Evolutionary conservation across 2,888 invertebrate genomes (phyloP).

Genomic region (Sinotaia quadrata): DNA sequence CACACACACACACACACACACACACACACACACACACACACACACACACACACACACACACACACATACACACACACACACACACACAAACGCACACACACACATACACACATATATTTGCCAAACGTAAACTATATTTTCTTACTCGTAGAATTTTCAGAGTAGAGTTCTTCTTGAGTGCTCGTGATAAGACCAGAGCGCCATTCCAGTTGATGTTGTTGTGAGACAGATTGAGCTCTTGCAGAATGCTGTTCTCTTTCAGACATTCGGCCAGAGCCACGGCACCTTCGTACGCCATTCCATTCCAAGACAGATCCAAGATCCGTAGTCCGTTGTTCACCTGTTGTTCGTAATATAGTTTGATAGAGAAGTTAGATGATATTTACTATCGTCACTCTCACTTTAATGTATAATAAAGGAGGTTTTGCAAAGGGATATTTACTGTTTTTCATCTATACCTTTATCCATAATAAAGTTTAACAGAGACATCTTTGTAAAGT

Average conservation of each 20-base stretch:
- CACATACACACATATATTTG: no score
- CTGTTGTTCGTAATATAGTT: not conserved
- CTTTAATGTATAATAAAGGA: no score
- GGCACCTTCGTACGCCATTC: slow-evolving; percentile 21
- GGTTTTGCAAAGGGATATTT: no score
- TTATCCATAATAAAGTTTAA: no score
- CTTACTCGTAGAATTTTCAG: slow-evolving; percentile 12
- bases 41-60: slow-evolving; percentile 6
- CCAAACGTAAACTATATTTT: no score
- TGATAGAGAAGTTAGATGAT: not conserved
- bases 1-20: slow-evolving; percentile 9
- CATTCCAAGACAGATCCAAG: slow-evolving; percentile 25
- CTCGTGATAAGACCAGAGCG: slow-evolving; percentile 9
- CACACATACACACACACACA: slow-evolving; percentile 4
- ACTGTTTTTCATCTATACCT: no score
- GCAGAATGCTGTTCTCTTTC: slow-evolving; percentile 3
- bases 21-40: slow-evolving; percentile 17
- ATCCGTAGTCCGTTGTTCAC: slow-evolving; percentile 13
- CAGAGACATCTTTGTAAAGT: no score
- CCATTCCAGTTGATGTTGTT: slow-evolving; percentile 22
- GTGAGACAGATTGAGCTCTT: slow-evolving; percentile 16
- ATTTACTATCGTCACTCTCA: not conserved
- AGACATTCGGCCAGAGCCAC: slow-evolving; percentile 15
- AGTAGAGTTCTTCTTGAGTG: slow-evolving; percentile 1
- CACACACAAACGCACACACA: no score